Evolutionary conservation across 1,140 invertebrate species (phyloP).

Genomic region (Diorhabda carinulata): DNA sequence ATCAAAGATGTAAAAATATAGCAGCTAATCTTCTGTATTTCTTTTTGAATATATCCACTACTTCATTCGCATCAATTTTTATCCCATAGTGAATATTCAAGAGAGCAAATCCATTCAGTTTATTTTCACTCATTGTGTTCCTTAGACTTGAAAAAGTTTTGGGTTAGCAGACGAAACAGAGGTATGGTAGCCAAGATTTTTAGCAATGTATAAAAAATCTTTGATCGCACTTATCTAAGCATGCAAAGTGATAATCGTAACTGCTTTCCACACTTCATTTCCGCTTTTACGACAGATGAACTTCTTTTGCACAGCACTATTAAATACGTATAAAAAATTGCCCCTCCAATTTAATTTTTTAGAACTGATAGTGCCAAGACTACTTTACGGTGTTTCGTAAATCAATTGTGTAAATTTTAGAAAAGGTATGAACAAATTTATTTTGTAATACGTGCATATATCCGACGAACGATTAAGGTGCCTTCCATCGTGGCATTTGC

Average conservation of each 20-base stretch:
- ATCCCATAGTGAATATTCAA: too few species aligned
- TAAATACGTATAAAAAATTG: not conserved
- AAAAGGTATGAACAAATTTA: slow-evolving; percentile 22
- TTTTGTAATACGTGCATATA: slow-evolving; percentile 24
- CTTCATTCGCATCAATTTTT: too few species aligned
- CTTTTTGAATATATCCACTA: too few species aligned
- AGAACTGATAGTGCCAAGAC: not conserved
- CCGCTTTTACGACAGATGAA: not conserved
- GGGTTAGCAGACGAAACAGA: too few species aligned
- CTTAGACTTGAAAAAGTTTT: too few species aligned
- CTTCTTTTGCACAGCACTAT: not conserved
- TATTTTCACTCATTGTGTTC: too few species aligned
- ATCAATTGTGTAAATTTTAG: not conserved
- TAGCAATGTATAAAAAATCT: not conserved
- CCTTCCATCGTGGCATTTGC: slow-evolving; percentile 23
- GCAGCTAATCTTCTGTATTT: too few species aligned
- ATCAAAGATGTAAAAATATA: too few species aligned
- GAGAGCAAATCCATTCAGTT: too few species aligned
- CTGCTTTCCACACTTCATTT: not conserved
- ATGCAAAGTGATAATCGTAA: not conserved
- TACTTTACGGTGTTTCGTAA: not conserved
- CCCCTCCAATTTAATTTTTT: not conserved
- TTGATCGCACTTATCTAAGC: not conserved
- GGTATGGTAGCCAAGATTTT: not conserved
- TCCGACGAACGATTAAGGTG: slow-evolving; percentile 19